A percentile compares a stretch with the other conserved stretches of the same genome.
Conservation (phyloP, 2,113 vertebrate genomes). For the Alectura lathami region DNA sequence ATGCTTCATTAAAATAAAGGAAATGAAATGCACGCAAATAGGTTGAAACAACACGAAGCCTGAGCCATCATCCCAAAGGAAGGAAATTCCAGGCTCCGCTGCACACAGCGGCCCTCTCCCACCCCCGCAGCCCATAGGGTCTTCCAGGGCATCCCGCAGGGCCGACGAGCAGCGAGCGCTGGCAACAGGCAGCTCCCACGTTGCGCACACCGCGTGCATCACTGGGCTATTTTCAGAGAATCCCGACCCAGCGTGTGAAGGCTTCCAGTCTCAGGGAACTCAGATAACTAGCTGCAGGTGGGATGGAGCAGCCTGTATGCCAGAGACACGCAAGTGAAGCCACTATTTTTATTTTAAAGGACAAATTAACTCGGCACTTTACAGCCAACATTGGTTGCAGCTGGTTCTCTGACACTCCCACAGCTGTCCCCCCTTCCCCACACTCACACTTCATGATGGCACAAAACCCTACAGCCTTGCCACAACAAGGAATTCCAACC, state of each 20-base stretch:
- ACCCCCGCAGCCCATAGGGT: not conserved
- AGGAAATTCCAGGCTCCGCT: slow-evolving; percentile 35
- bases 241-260: not conserved
- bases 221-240: not conserved
- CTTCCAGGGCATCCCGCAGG: not conserved
- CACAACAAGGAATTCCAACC: not conserved
- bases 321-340: not conserved
- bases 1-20: slow-evolving; percentile 9
- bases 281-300: not conserved
- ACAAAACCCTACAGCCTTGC: not conserved
- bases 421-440: not conserved
- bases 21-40: slow-evolving; percentile 54
- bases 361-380: not conserved
- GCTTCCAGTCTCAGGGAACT: not conserved
- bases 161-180: fast-evolving
- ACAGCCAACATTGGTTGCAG: not conserved
- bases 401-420: not conserved
- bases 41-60: not conserved
- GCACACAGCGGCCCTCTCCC: not conserved
- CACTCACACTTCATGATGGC: not conserved
- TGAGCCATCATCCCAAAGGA: slow-evolving; percentile 3
- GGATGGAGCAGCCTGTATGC: not conserved
- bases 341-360: not conserved
- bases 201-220: not conserved
- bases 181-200: not conserved